Evolutionary conservation across 2,888 invertebrate species (phyloP).

Genomic region (Orchesellides sinensis): DNA sequence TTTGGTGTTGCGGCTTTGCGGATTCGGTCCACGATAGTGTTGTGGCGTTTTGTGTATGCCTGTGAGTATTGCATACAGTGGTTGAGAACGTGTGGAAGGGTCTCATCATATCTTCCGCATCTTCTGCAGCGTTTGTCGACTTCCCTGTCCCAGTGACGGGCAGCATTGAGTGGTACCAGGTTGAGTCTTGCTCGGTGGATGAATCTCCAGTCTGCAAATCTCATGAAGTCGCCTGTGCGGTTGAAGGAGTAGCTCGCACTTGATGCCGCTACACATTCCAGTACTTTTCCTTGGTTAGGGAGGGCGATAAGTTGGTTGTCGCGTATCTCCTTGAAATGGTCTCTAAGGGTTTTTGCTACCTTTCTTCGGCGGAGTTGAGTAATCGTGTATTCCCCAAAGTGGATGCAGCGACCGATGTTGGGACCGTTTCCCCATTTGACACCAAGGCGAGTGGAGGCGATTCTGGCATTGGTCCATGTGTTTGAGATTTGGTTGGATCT

Average conservation of each 20-base stretch:
- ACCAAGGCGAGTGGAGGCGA: neutral
- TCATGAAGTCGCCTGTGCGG: constrained; percentile 71
- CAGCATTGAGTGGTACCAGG: constrained; percentile 74
- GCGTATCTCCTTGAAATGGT: constrained; percentile 74
- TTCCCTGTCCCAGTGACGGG: neutral
- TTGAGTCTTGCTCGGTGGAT: constrained; percentile 75
- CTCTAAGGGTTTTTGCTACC: constrained; percentile 23
- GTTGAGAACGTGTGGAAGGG: constrained; percentile 76
- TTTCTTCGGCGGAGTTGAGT: neutral
- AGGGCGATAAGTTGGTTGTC: constrained; percentile 49
- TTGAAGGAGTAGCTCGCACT: constrained; percentile 75
- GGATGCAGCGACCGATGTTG: neutral
- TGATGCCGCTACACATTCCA: constrained; percentile 55
- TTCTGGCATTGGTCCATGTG: neutral
- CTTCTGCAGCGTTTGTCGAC: constrained; percentile 69
- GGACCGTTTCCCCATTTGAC: neutral
- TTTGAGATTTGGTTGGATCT: neutral
- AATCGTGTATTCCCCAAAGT: neutral
- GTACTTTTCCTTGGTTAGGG: constrained; percentile 65
- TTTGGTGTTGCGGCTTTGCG: constrained; percentile 51
- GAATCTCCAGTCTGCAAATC: constrained; percentile 77
- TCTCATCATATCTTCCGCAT: constrained; percentile 75
- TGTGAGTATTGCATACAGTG: constrained; percentile 75
- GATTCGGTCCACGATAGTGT: constrained; percentile 73
- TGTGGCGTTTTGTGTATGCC: constrained; percentile 66